Evolutionary conservation across 2,113 vertebrate species (phyloP).

Genomic region (Formicarius rufipectus): DNA sequence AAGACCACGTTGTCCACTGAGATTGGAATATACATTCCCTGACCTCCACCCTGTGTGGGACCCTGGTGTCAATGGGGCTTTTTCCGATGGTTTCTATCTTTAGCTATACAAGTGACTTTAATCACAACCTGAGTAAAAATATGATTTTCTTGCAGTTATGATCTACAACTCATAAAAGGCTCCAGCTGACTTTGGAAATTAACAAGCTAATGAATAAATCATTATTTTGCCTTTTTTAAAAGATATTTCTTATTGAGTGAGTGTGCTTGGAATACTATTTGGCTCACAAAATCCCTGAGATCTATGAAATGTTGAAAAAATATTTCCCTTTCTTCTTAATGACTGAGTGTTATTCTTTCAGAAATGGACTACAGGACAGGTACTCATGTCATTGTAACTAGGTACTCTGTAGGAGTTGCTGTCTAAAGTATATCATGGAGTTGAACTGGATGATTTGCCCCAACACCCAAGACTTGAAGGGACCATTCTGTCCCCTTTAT

Average conservation of each 20-base stretch:
- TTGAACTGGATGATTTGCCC: neutral
- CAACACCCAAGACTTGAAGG: neutral
- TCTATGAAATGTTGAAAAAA: neutral
- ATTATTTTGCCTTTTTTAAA: neutral
- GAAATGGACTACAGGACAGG: neutral
- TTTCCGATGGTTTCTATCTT: neutral
- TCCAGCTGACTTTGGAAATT: neutral
- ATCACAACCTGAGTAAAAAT: neutral
- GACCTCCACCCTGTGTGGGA: neutral
- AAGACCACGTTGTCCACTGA: neutral
- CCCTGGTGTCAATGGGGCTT: accelerated
- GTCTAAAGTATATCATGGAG: neutral
- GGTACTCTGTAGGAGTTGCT: neutral
- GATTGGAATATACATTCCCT: neutral
- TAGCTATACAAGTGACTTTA: neutral
- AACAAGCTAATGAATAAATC: neutral
- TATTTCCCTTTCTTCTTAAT: neutral
- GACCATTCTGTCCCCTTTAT: neutral
- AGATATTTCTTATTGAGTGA: neutral
- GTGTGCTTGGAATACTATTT: neutral
- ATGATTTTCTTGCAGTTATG: neutral
- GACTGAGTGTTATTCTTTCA: neutral
- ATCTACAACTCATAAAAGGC: neutral
- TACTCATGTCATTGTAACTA: neutral
- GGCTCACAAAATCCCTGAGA: neutral